Evolutionary conservation across 2,113 vertebrate species (phyloP).

Genomic region (Saccopteryx leptura): DNA sequence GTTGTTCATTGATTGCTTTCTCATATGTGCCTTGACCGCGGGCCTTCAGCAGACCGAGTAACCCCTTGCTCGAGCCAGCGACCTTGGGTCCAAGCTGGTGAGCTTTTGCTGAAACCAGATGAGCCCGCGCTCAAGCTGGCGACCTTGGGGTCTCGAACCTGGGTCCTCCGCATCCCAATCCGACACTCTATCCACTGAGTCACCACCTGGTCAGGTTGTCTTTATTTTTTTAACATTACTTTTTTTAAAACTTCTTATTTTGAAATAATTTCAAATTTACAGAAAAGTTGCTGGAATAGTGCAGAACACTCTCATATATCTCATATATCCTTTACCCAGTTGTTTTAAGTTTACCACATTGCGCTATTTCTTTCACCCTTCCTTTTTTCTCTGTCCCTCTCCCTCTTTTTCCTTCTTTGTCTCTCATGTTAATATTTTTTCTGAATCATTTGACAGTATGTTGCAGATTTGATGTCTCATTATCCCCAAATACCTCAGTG

Average conservation of each 20-base stretch:
- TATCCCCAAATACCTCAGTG: neutral
- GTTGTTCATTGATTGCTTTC: too few relatives aligned
- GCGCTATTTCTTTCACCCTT: neutral
- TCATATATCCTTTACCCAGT: neutral
- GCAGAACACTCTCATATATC: neutral
- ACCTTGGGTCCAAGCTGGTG: too few relatives aligned
- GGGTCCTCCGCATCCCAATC: too few relatives aligned
- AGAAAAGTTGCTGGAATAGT: slow-evolving; percentile 8
- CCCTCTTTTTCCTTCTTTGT: neutral
- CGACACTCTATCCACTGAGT: too few relatives aligned
- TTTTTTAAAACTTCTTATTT: slow-evolving; percentile 37
- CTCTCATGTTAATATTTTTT: slow-evolving; percentile 50
- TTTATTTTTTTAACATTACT: slow-evolving; percentile 22
- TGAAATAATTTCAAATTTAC: slow-evolving; percentile 59
- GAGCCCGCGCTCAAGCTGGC: too few relatives aligned
- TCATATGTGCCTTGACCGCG: too few relatives aligned
- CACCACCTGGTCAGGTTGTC: too few relatives aligned
- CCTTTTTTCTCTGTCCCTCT: neutral
- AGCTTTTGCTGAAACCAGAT: too few relatives aligned
- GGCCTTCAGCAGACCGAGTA: too few relatives aligned
- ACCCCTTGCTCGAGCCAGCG: too few relatives aligned
- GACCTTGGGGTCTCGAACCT: too few relatives aligned
- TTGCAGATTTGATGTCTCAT: slow-evolving; percentile 10
- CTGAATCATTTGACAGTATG: neutral
- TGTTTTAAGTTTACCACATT: slow-evolving; percentile 3